Evolutionary conservation across 2,113 vertebrate species (phyloP).

Genomic region (Diglossa brunneiventris): DNA sequence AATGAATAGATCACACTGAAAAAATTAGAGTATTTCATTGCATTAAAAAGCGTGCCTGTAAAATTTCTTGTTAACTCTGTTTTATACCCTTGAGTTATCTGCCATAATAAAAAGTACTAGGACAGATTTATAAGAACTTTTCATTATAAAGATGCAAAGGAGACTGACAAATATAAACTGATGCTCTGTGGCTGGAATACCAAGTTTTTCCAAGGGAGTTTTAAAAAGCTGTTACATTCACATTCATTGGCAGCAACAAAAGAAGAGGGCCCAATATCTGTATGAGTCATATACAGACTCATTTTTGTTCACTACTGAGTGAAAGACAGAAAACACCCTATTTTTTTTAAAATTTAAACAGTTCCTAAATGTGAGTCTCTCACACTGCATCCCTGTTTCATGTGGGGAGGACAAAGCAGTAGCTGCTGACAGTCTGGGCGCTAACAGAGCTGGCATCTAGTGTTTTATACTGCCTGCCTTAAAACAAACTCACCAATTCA

Average conservation of each 20-base stretch:
- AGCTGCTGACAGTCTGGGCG: neutral
- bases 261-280: neutral
- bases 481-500: neutral
- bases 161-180: neutral
- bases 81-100: neutral
- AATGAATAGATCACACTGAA: neutral
- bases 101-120: neutral
- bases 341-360: neutral
- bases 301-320: neutral
- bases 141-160: neutral
- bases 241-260: neutral
- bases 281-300: neutral
- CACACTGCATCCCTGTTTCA: neutral
- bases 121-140: neutral
- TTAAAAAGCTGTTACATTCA: neutral
- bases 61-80: neutral
- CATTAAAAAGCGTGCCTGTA: neutral
- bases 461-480: neutral
- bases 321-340: neutral
- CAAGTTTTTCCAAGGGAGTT: neutral
- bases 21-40: neutral
- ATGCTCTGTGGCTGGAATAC: neutral
- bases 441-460: neutral
- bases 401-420: neutral
- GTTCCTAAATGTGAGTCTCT: neutral